Percentiles rank a stretch among this genome's conserved stretches.
phyloP scores from a whole-genome alignment of 2,113 vertebrate genomes.

The Anas platyrhynchos region DNA sequence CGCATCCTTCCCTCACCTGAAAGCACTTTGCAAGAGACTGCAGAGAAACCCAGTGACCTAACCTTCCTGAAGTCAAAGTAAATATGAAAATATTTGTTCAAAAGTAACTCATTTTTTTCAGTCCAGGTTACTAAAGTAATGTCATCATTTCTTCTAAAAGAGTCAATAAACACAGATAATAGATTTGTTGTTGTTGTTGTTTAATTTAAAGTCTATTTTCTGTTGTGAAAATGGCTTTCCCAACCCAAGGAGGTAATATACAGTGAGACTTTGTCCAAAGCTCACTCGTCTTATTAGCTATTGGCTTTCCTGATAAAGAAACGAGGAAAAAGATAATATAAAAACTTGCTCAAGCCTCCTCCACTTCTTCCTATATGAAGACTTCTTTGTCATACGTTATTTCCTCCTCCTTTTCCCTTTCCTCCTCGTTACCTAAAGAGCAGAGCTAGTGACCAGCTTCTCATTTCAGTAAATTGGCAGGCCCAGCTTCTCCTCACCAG shows the following conservation, averaged over 20 bases:
- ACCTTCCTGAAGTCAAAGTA: not conserved
- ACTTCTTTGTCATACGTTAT: accelerated
- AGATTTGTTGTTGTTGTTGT: not conserved
- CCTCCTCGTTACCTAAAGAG: not conserved
- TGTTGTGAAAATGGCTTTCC: not conserved
- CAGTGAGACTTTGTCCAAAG: not conserved
- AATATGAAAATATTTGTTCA: not conserved
- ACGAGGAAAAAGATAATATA: not conserved
- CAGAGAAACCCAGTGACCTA: not conserved
- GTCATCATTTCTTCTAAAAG: not conserved
- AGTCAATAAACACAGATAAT: not conserved
- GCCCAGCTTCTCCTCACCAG: accelerated
- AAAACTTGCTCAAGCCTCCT: not conserved
- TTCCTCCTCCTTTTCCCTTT: not conserved
- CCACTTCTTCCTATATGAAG: not conserved
- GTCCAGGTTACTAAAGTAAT: not conserved
- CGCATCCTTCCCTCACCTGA: not conserved
- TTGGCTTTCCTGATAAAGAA: not conserved
- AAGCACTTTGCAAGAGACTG: not conserved
- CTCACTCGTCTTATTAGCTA: not conserved
- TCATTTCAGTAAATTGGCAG: not conserved
- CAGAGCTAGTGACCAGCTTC: not conserved
- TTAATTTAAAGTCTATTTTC: not conserved
- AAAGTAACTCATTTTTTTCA: not conserved
- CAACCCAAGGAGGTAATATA: not conserved